phyloP scores from a whole-genome alignment of 2,113 vertebrate genomes.

The Coptodon rendalli region DNA sequence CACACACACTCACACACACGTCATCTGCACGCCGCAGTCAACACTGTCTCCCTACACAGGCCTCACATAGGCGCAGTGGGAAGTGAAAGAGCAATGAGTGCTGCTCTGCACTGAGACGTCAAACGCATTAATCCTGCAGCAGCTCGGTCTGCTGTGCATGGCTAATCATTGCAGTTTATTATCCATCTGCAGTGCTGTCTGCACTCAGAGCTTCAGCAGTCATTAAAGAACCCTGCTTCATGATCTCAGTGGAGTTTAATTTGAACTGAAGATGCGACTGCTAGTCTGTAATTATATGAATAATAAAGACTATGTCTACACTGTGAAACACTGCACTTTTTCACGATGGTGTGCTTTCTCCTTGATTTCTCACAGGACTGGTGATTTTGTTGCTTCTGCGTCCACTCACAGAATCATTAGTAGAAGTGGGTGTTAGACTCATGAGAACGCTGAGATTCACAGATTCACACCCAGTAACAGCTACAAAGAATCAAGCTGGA shows the following conservation, averaged over 20 bases:
- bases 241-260: background rate
- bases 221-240: background rate
- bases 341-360: background rate
- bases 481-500: background rate
- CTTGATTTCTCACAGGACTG: background rate
- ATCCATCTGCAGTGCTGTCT: background rate
- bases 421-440: background rate
- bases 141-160: background rate
- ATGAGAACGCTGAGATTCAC: background rate
- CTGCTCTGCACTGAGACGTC: background rate
- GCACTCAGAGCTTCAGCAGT: background rate
- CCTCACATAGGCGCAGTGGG: background rate
- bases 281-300: background rate
- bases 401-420: background rate
- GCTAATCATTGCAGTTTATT: slow-evolving; percentile 32
- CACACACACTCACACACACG: accelerated
- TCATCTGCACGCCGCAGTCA: slow-evolving; percentile 8
- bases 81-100: background rate
- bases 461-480: background rate
- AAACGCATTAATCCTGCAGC: slow-evolving; percentile 33
- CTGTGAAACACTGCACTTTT: background rate
- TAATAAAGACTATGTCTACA: background rate
- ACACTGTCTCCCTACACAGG: background rate
- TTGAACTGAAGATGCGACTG: background rate
- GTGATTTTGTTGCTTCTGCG: background rate